These are phyloP conservation scores for Eleginops maclovinus DNA, from an alignment of 2,113 vertebrate genomes.

Conservation along the genomic window DNA sequence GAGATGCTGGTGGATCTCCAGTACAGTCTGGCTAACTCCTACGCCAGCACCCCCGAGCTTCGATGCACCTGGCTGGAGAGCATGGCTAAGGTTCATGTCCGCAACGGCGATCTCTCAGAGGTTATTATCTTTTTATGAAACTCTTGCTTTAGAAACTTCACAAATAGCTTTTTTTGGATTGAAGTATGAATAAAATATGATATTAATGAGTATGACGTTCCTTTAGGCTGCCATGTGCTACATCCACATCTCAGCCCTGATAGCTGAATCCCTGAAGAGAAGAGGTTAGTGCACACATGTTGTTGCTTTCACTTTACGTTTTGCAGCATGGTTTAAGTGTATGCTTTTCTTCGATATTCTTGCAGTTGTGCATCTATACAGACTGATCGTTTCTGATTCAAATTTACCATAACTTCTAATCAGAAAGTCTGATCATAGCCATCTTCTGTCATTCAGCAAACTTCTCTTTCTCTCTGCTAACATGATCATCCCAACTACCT, in stretches of 20 bases:
- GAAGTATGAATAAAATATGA: neutral
- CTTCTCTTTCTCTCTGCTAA: conserved; percentile 32
- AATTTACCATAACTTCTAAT: conserved; percentile 8
- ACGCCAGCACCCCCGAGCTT: conserved; percentile 96
- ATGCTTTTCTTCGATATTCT: conserved; percentile 5
- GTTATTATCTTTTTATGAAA: conserved; percentile 70
- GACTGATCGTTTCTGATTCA: neutral
- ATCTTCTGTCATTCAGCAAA: conserved; percentile 21
- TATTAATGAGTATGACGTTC: neutral
- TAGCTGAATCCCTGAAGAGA: conserved; percentile 97
- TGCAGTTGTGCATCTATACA: conserved; percentile 34
- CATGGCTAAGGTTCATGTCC: conserved; percentile 97
- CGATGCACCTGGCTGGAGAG: conserved; percentile 98
- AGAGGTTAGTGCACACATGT: conserved; percentile 87
- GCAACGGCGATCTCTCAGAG: conserved; percentile 98
- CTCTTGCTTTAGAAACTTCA: neutral
- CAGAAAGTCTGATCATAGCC: conserved; percentile 1
- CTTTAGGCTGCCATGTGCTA: conserved; percentile 98
- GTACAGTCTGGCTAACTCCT: conserved; percentile 97
- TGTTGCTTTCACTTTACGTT: conserved; percentile 33
- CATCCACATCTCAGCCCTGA: conserved; percentile 97
- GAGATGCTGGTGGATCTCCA: conserved; percentile 99
- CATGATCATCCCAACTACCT: conserved; percentile 12
- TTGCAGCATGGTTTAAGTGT: conserved; percentile 41
- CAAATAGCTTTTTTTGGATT: neutral